phyloP scores from a whole-genome alignment of 1,140 invertebrate species.

The Caenorhabditis tropicalis region DNA sequence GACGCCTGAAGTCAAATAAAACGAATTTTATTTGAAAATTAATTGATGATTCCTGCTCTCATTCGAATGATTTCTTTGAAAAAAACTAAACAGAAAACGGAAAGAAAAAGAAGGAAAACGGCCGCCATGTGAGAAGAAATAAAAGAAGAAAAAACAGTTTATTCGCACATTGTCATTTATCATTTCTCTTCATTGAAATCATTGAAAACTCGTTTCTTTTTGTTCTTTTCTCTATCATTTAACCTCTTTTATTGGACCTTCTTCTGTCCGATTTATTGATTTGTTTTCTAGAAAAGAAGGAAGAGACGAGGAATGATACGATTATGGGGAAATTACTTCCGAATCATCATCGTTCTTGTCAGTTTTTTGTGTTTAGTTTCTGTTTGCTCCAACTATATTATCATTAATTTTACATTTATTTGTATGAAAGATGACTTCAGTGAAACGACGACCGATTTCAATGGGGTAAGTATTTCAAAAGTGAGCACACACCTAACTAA shows the following conservation, averaged over 20 bases:
- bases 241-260: neutral
- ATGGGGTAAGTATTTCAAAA: conserved; percentile 9
- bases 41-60: too few species aligned
- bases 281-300: neutral
- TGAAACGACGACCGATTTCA: neutral
- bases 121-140: neutral
- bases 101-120: neutral
- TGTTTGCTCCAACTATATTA: conserved; percentile 46
- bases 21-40: too few species aligned
- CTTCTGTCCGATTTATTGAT: neutral
- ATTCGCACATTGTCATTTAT: neutral
- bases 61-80: too few species aligned
- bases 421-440: conserved; percentile 44
- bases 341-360: conserved; percentile 31
- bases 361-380: conserved; percentile 35
- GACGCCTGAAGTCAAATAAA: too few species aligned
- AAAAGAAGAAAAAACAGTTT: neutral
- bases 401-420: conserved; percentile 49
- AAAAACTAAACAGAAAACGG: too few species aligned
- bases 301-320: too few species aligned
- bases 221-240: neutral
- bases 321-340: conserved; percentile 15
- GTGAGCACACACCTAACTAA: too few species aligned
- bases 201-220: neutral
- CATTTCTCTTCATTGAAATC: neutral